Percentiles rank a stretch among this genome's conserved stretches.
Evolutionary conservation across 2,888 invertebrate genomes (phyloP).

Genomic region (Drosophila helvetica): DNA sequence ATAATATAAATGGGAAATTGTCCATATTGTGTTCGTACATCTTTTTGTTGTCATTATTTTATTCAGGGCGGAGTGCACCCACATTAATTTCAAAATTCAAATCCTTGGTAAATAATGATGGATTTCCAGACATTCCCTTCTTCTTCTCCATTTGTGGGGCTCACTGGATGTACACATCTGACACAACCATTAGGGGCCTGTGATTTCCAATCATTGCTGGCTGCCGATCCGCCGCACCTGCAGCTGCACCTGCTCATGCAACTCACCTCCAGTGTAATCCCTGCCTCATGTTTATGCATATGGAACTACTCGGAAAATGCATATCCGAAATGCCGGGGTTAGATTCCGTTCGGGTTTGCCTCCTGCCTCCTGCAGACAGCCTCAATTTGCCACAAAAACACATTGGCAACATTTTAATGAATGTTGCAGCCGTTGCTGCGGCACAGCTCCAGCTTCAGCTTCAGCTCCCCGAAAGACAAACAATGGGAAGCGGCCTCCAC

Average conservation of each 20-base stretch:
- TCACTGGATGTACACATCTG: conserved; percentile 10
- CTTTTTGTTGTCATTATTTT: not conserved
- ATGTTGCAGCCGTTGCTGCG: conserved; percentile 63
- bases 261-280: conserved; percentile 51
- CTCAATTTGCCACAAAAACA: conserved; percentile 80
- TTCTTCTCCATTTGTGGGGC: not conserved
- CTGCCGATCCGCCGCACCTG: conserved; percentile 5
- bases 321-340: conserved; percentile 45
- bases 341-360: conserved; percentile 24
- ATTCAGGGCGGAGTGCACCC: too few relatives aligned
- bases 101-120: not conserved
- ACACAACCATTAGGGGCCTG: conserved; percentile 36
- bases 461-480: conserved; percentile 55
- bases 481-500: conserved; percentile 47
- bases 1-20: too few relatives aligned
- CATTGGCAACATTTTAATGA: conserved; percentile 80
- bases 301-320: conserved; percentile 66
- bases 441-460: not conserved
- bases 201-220: conserved; percentile 48
- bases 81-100: not conserved
- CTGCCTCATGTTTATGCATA: conserved; percentile 52
- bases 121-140: not conserved
- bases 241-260: not conserved
- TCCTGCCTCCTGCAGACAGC: conserved; percentile 48
- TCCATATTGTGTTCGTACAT: not conserved